phyloP scores from a whole-genome alignment of 2,113 vertebrate genomes.

The Cygnus atratus region DNA sequence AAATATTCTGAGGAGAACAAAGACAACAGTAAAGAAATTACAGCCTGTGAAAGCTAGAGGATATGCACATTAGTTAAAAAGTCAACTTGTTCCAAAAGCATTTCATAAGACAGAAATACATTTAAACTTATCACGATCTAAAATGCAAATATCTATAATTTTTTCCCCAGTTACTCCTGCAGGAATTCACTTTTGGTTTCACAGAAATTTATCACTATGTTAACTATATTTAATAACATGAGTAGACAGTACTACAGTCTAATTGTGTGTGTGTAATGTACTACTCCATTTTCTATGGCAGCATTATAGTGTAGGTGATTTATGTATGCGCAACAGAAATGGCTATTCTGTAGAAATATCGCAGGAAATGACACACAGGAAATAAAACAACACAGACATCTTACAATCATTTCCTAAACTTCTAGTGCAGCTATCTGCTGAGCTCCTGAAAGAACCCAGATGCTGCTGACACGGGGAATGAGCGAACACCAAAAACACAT shows the following conservation, averaged over 20 bases:
- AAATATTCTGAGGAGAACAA: slow-evolving; percentile 19
- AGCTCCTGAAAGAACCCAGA: slow-evolving; percentile 62
- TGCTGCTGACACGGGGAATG: background rate
- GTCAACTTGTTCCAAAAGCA: background rate
- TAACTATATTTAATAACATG: slow-evolving; percentile 31
- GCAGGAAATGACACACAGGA: slow-evolving; percentile 62
- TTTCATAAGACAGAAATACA: slow-evolving; percentile 10
- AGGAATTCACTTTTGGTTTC: slow-evolving; percentile 11
- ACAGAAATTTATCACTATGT: slow-evolving; percentile 4
- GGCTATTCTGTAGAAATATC: slow-evolving; percentile 56
- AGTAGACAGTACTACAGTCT: background rate
- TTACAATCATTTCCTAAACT: slow-evolving; percentile 49
- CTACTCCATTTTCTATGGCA: slow-evolving; percentile 32
- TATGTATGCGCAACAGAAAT: slow-evolving; percentile 32
- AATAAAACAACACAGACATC: slow-evolving; percentile 50
- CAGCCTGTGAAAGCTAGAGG: background rate
- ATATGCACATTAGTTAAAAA: background rate
- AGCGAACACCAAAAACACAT: background rate
- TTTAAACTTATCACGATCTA: slow-evolving; percentile 10
- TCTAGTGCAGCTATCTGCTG: background rate
- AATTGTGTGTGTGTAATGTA: accelerated
- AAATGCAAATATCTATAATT: background rate
- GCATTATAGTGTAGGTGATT: slow-evolving; percentile 8
- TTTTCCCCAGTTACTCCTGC: background rate
- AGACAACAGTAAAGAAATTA: slow-evolving; percentile 1